Evolutionary conservation across 2,888 invertebrate species (phyloP).

Genomic region (Cerastis rubricosa): DNA sequence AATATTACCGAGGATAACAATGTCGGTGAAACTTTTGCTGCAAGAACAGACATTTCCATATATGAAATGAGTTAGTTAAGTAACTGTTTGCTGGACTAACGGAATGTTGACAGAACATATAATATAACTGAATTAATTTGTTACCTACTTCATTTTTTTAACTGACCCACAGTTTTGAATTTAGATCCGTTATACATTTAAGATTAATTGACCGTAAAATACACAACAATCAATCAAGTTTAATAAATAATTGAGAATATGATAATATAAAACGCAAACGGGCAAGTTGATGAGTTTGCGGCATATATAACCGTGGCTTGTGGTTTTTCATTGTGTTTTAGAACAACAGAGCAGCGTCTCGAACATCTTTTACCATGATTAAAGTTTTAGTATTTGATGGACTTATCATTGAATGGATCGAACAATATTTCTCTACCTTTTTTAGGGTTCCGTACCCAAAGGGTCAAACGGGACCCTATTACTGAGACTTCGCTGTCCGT

Average conservation of each 20-base stretch:
- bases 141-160: slow-evolving; percentile 12
- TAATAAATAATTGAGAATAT: neutral
- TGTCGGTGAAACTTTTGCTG: slow-evolving; percentile 51
- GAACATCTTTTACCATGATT: neutral
- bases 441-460: too few relatives aligned
- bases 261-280: neutral
- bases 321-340: slow-evolving; percentile 11
- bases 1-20: slow-evolving; percentile 22
- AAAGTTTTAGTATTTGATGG: neutral
- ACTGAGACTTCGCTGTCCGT: too few relatives aligned
- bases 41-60: slow-evolving; percentile 59
- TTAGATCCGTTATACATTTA: slow-evolving; percentile 27
- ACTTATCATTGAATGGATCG: slow-evolving; percentile 2
- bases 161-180: neutral
- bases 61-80: slow-evolving; percentile 47
- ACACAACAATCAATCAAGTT: neutral
- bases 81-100: slow-evolving; percentile 27
- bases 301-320: neutral
- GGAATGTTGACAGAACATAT: slow-evolving; percentile 30
- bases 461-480: too few relatives aligned
- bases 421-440: slow-evolving; percentile 11
- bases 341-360: neutral
- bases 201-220: slow-evolving; percentile 1
- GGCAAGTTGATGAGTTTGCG: neutral
- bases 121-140: slow-evolving; percentile 22